Evolutionary conservation across 2,797 vertebrate genomes (phyloP), one percentile per base, ranked within the genome.

Genomic region (Synanceia verrucosa): DNA sequence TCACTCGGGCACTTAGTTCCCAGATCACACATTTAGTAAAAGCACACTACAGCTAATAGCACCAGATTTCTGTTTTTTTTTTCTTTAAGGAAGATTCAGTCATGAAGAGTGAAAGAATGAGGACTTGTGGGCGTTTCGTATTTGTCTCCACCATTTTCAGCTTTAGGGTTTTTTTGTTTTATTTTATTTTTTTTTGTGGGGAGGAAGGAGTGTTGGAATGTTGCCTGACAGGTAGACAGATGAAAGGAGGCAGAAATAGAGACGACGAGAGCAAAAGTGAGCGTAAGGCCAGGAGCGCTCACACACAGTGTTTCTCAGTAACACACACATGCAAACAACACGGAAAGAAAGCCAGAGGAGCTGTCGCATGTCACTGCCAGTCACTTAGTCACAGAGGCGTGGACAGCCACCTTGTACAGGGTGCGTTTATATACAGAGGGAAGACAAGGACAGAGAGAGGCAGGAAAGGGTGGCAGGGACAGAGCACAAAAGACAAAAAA

Each of bases 341-440:
- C 44, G 41, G n/a, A 7, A 12, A 13, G 13, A 51, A 66, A 73
- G 71, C 70, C 67, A 79, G 62, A 57, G 67, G 57, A 68, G 52
- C 79, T 80, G 81, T 85, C 77, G 46, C 71, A 53, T 82, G 88
- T 90, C 85, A 74, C 52, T 86, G 81, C 81, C 84, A 89, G 69
- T 90, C 83, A 80, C 81, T 88, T 80, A 84, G 80, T 77, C 79
- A 79, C 81, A 81, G 80, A 87, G 84, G 81, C 74, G 47, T 84
- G 82, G 84, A 86, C 84, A 73, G 77, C 67, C 82, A 80, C 83
- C 71, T 85, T 84, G 73, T 82, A 44, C 62, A 34, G 57, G 53
- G 19, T 55, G n/a, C 11, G 63, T 73, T 86, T 74, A 36, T 77
- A 74, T 70, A 80, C 67, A 73, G 58, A 68, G 55, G 60, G 65